A percentile compares a stretch with the other conserved stretches of the same genome.
Evolutionary conservation across 1,140 invertebrate genomes (phyloP).

Genomic region (Psilanteris sp.): DNA sequence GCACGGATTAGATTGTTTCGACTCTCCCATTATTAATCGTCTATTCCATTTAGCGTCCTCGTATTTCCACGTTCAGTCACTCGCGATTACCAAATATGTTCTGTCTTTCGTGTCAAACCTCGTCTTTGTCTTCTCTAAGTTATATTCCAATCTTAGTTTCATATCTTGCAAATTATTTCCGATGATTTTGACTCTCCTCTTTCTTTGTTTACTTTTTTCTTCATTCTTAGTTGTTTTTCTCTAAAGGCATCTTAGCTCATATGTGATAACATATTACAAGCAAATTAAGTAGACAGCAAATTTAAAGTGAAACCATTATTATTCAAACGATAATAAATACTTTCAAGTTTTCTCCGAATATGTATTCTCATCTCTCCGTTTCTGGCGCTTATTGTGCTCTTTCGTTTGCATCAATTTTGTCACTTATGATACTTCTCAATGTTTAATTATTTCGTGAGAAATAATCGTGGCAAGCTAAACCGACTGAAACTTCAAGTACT

Average conservation of each 20-base stretch:
- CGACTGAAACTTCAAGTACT: slow-evolving; percentile 67
- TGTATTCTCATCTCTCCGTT: too few species aligned
- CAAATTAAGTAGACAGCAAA: slow-evolving; percentile 39
- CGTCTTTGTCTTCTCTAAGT: neutral
- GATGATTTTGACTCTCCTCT: neutral
- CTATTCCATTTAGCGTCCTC: slow-evolving; percentile 11
- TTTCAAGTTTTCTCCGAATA: too few species aligned
- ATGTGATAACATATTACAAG: slow-evolving; percentile 29
- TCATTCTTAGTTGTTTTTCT: slow-evolving; percentile 44
- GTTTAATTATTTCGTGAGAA: slow-evolving; percentile 3
- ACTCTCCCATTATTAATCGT: slow-evolving; percentile 15
- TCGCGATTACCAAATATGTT: slow-evolving; percentile 10
- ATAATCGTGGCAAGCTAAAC: slow-evolving; percentile 55
- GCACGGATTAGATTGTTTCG: slow-evolving; percentile 53
- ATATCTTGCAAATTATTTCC: neutral
- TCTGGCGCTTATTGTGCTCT: slow-evolving; percentile 1
- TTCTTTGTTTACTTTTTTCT: slow-evolving; percentile 20
- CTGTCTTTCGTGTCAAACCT: neutral
- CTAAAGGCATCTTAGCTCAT: slow-evolving; percentile 61
- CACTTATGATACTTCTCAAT: neutral
- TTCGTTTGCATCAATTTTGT: slow-evolving; percentile 12
- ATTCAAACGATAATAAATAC: slow-evolving; percentile 27
- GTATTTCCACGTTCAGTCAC: slow-evolving; percentile 13
- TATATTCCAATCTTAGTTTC: slow-evolving; percentile 3
- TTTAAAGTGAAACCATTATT: slow-evolving; percentile 22